Conservation (phyloP, 2,797 vertebrate genomes). For the Enteromius unitaeniatus region DNA sequence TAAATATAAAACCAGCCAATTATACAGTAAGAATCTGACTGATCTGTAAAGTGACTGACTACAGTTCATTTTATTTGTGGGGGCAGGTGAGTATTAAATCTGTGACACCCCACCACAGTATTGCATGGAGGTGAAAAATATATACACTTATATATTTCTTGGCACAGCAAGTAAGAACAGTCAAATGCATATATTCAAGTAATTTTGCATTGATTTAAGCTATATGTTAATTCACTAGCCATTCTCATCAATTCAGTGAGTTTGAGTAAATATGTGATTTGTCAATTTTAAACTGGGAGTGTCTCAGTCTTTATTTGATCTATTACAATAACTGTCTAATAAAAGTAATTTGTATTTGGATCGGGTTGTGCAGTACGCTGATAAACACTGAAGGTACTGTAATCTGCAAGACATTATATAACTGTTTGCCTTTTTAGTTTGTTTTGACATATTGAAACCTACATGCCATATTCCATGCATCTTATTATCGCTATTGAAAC, state of each 20-base stretch:
- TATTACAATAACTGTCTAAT: not conserved
- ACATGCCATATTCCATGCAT: not conserved
- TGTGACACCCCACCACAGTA: not conserved
- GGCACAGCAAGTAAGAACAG: not conserved
- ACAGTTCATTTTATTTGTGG: not conserved
- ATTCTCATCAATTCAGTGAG: not conserved
- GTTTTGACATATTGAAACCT: not conserved
- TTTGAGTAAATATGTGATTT: not conserved
- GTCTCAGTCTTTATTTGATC: not conserved
- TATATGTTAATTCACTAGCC: not conserved
- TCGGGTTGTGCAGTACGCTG: not conserved
- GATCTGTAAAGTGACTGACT: not conserved
- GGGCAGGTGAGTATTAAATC: not conserved
- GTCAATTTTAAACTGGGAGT: not conserved
- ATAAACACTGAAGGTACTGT: not conserved
- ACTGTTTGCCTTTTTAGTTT: not conserved
- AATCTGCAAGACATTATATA: not conserved
- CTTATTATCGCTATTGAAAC: not conserved
- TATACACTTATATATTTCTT: not conserved
- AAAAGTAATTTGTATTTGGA: not conserved
- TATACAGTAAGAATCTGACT: not conserved
- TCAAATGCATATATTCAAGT: no score
- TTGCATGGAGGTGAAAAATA: not conserved
- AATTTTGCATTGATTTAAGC: not conserved
- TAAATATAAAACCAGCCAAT: not conserved